A percentile compares a stretch with the other conserved stretches of the same genome.
These are phyloP conservation scores for Patella caerulea DNA, from an alignment of 2,888 invertebrate genomes.

Conservation along the genomic window DNA sequence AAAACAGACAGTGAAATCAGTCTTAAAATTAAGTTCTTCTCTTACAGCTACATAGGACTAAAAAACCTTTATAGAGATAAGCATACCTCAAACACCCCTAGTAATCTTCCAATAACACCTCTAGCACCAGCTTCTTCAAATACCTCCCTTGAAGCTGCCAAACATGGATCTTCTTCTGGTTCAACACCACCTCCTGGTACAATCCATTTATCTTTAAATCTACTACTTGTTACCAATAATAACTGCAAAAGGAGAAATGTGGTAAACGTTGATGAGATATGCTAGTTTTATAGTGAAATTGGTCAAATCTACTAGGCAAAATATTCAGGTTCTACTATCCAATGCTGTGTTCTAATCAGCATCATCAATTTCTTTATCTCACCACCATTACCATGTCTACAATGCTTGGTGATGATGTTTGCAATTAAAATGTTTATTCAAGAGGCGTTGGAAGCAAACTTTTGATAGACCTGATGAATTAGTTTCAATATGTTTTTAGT, in stretches of 20 bases:
- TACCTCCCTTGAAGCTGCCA: conserved; percentile 93
- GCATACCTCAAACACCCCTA: conserved; percentile 93
- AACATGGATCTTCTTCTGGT: conserved; percentile 87
- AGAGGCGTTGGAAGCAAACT: too few species aligned
- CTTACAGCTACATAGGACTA: background rate
- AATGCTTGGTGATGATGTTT: too few species aligned
- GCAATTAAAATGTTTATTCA: too few species aligned
- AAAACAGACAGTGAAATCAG: too few species aligned
- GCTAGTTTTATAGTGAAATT: conserved; percentile 4
- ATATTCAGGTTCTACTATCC: too few species aligned
- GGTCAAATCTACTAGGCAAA: too few species aligned
- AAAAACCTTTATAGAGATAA: background rate
- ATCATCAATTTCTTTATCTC: too few species aligned
- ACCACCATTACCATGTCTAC: too few species aligned
- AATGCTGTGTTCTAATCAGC: too few species aligned
- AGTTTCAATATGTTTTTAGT: too few species aligned
- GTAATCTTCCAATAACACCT: conserved; percentile 88
- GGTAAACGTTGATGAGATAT: background rate
- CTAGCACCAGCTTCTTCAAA: conserved; percentile 96
- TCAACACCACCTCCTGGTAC: conserved; percentile 98
- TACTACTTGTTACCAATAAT: conserved; percentile 91
- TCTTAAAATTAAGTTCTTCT: too few species aligned
- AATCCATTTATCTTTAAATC: conserved; percentile 93
- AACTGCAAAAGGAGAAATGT: conserved; percentile 77
- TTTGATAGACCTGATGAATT: too few species aligned